Conservation (phyloP, 2,888 invertebrate species). For the Eupithecia exiguata region DNA sequence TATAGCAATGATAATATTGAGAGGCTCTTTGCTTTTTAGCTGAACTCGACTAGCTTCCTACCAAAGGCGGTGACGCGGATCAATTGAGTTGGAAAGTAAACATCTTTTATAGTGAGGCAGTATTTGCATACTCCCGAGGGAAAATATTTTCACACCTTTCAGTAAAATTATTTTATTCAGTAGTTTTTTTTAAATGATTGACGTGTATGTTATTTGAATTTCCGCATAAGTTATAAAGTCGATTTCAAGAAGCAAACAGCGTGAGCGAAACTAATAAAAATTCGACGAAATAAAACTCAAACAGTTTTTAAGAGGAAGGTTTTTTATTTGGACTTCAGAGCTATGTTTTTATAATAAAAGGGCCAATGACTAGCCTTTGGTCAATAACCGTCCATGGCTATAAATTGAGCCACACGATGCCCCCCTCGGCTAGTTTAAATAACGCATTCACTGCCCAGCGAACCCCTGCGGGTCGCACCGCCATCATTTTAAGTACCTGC, state of each 20-base stretch:
- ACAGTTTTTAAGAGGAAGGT: neutral
- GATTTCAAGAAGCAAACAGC: neutral
- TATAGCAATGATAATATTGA: neutral
- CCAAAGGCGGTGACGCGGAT: conserved; percentile 1
- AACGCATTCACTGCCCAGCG: too few relatives aligned
- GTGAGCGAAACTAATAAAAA: neutral
- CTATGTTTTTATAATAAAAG: neutral
- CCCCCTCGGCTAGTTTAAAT: too few relatives aligned
- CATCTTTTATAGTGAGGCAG: conserved; percentile 14
- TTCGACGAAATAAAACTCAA: neutral
- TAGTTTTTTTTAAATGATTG: conserved; percentile 1
- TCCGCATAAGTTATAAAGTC: neutral
- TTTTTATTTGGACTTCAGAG: neutral
- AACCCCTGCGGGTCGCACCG: too few relatives aligned
- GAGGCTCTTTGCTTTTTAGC: neutral
- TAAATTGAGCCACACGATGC: too few relatives aligned
- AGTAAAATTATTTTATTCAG: too few relatives aligned
- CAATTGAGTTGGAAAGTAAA: conserved; percentile 20
- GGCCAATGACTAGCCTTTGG: neutral
- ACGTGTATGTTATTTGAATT: neutral
- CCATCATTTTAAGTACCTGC: too few relatives aligned
- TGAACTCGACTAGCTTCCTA: neutral
- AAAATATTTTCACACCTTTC: conserved; percentile 25
- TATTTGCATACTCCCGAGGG: conserved; percentile 24
- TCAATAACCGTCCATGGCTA: neutral